A percentile compares a stretch with the other conserved stretches of the same genome.
phyloP scores from a whole-genome alignment of 2,797 vertebrate genomes.

The Rhinichthys osculus region DNA sequence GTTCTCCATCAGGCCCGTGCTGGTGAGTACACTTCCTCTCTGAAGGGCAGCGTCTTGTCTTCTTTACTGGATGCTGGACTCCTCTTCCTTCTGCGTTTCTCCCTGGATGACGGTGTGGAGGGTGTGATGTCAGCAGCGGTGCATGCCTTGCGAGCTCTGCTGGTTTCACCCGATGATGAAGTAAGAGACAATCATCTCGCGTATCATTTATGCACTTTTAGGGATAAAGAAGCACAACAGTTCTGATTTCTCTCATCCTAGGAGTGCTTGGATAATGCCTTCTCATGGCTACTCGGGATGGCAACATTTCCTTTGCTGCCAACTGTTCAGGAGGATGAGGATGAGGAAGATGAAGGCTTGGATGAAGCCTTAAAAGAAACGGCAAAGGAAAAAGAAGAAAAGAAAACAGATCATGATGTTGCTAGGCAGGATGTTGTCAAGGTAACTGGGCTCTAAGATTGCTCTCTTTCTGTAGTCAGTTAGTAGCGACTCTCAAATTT shows the following conservation, averaged over 20 bases:
- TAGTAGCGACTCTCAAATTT: too few species aligned
- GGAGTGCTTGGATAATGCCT: conserved; percentile 90
- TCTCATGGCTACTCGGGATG: conserved; percentile 91
- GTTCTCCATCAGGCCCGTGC: conserved; percentile 78
- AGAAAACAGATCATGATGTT: conserved; percentile 85
- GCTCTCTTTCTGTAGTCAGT: not conserved
- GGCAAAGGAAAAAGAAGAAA: conserved; percentile 82
- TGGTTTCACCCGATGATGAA: conserved; percentile 90
- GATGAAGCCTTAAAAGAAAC: conserved; percentile 74
- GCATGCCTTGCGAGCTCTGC: conserved; percentile 82
- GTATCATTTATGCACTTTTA: not conserved
- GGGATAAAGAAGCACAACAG: not conserved
- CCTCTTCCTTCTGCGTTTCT: conserved; percentile 94
- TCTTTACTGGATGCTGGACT: conserved; percentile 94
- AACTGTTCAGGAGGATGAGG: conserved; percentile 81
- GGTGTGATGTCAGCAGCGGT: conserved; percentile 88
- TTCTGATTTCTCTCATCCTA: conserved; percentile 61
- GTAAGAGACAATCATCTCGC: conserved; percentile 69
- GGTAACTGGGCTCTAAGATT: conserved; percentile 69
- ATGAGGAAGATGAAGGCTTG: conserved; percentile 80
- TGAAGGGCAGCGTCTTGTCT: conserved; percentile 83
- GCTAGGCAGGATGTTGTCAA: conserved; percentile 89
- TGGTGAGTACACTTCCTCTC: conserved; percentile 80
- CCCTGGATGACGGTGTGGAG: conserved; percentile 89
- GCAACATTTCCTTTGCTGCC: conserved; percentile 87